These are phyloP conservation scores for Arvicanthis niloticus DNA, from an alignment of 2,113 vertebrate genomes.

Conservation along the genomic window DNA sequence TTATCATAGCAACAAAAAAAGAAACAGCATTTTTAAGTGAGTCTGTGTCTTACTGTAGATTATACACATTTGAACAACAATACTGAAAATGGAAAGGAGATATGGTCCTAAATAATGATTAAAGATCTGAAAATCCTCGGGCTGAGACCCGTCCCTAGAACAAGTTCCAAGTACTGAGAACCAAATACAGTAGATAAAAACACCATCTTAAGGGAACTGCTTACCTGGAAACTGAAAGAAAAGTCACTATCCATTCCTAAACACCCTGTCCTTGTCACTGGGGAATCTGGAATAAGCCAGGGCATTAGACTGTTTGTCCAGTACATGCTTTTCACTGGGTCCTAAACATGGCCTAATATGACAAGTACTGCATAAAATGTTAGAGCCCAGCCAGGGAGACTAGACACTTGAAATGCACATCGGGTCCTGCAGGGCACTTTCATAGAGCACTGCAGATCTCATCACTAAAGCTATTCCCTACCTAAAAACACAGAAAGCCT, in stretches of 20 bases:
- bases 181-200: background rate
- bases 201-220: background rate
- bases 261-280: background rate
- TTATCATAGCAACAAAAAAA: background rate
- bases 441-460: background rate
- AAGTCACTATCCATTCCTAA: background rate
- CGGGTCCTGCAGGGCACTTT: background rate
- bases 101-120: background rate
- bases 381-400: background rate
- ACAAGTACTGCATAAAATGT: background rate
- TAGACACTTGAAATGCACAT: background rate
- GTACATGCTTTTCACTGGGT: background rate
- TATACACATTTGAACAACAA: background rate
- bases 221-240: background rate
- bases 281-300: background rate
- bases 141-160: background rate
- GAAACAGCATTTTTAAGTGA: background rate
- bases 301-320: background rate
- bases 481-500: background rate
- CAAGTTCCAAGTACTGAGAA: background rate
- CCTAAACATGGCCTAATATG: background rate
- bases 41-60: background rate
- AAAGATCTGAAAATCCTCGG: background rate
- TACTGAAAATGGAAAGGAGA: background rate
- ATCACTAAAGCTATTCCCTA: no score